Base-by-base conservation (phyloP, 1,140 invertebrate species). In the Sweltsa coloradensis region DNA sequence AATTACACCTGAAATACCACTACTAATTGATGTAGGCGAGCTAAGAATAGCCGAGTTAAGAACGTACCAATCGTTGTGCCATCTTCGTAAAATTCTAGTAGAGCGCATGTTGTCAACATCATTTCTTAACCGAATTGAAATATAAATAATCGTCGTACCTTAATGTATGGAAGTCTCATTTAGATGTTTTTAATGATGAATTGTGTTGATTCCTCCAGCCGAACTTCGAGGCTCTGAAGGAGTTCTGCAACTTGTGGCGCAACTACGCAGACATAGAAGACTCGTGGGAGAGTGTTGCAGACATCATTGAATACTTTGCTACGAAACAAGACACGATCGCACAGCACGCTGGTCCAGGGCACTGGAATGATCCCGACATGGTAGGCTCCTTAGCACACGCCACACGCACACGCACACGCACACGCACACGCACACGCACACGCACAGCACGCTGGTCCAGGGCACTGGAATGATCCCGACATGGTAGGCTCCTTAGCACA, bases 301-400 rank as follows among this genome's bases (percentile, higher is more conserved):
- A 62, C 23, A 91, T 92, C 51, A 78, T 89, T 53, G 70, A 85
- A 51, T 89, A 79, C 67, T 93, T 87, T 61, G 81, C 74, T 4
- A 69, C 78, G 18, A 79, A 89, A 59, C 83, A 86, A 60, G 78
- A 79, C 26, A 68, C 74, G 46, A 70, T 90, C 45, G 75, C 75
- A 7, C 64, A 73, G 29, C 74, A 78, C 58, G 79, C 83, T 34
- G 89, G 85, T 11, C 88, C 89, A 0, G 88, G 90, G 4, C 79
- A 83, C 51, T 94, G 86, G 85, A 91, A 92, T 63, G 90, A 94
- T 65, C 89, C 89, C 1, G 89, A 94, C 62, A 89, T 90, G 89
- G 81, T 89, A 68, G 7, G 41, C 22, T 5, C 40, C 3, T 16
- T 11, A 31, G 11, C 29, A 16, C 11, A 31, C n/a, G n/a, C n/a